Percentiles rank a stretch among this genome's conserved stretches.
Evolutionary conservation across 2,113 vertebrate genomes (phyloP).

Genomic region (Diadophis punctatus): DNA sequence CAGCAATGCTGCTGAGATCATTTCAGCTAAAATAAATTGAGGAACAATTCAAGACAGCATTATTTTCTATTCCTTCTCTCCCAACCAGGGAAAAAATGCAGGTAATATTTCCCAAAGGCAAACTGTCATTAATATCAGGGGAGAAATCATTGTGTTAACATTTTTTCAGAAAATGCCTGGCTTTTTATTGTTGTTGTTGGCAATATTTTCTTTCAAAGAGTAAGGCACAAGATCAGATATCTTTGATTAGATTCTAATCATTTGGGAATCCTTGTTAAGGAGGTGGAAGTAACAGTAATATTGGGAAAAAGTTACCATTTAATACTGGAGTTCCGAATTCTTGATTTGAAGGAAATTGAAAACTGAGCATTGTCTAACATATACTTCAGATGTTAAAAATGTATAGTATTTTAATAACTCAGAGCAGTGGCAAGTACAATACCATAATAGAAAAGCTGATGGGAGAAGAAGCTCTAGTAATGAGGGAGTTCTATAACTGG

Average conservation of each 20-base stretch:
- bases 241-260: background rate
- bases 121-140: background rate
- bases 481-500: background rate
- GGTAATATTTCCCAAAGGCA: background rate
- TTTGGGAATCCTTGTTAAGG: background rate
- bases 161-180: background rate
- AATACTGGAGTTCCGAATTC: background rate
- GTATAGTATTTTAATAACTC: background rate
- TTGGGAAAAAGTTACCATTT: background rate
- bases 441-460: background rate
- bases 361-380: background rate
- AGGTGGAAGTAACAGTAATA: background rate
- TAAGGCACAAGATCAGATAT: background rate
- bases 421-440: background rate
- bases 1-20: background rate
- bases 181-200: background rate
- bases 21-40: background rate
- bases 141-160: background rate
- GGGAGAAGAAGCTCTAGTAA: background rate
- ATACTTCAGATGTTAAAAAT: background rate
- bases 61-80: background rate
- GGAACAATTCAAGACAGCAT: background rate
- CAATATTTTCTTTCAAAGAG: background rate
- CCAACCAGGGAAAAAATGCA: background rate
- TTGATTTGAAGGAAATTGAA: background rate